Evolutionary conservation across 1,140 invertebrate species (phyloP), one percentile per base, ranked within the genome.

Genomic region (Aphelinus certus): DNA sequence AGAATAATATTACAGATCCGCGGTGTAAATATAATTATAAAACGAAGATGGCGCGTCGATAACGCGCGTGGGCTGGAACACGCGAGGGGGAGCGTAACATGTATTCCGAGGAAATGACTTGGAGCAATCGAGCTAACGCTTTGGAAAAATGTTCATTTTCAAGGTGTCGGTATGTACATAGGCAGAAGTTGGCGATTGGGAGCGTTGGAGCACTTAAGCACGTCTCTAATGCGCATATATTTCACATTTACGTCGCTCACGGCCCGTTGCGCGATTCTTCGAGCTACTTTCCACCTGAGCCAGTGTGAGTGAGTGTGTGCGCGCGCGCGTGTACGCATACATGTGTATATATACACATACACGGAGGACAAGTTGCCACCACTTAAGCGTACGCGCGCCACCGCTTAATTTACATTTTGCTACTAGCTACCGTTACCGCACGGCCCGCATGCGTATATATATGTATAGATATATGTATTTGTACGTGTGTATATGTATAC

Each of bases 341-440:
- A 26, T 26, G 26, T 26, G 26, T 26, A 26, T 26, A 26, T 26
- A 26, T 26, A 26, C 53, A 42, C 47, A 64, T 64, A 56, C 58
- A 48, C 49, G 60, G 47, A 55, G 7, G 71, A 65, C 71, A 57
- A 66, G n/a, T 51, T 55, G 63, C 62, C 51, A 63, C 26, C 71
- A 60, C 63, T 73, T 67, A 66, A 63, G 26, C 26, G 26, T 26
- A 0, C 7, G 49, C n/a, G 55, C 9, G 51, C 7, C 46, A 43
- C 64, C 26, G 26, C 26, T 26, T 26, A 26, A 67, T 73, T 73
- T 61, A 53, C 55, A 73, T 67, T 67, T 71, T 64, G 61, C 49
- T n/a, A 4, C 43, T 10, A 67, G 71, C 82, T 83, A 81, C 81
- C 82, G 83, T 83, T 83, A 82, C 76, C 26, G 75, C 63, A 43